phyloP scores from a whole-genome alignment of 2,797 vertebrate genomes.

The Australoheros facetus region DNA sequence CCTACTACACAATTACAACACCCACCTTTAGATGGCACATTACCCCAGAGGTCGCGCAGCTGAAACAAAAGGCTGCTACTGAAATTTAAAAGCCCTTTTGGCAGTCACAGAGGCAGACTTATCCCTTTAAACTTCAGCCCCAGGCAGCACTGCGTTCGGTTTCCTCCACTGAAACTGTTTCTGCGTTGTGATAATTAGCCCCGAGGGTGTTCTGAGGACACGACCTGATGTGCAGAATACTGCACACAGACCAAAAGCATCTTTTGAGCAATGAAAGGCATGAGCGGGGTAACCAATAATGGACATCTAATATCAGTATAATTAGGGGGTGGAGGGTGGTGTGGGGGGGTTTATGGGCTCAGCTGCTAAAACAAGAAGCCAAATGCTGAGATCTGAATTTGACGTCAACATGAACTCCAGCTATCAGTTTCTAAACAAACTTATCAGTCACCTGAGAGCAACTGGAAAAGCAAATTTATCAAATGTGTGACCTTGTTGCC shows the following conservation, averaged over 20 bases:
- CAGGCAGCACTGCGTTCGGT: not conserved
- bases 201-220: conserved; percentile 18
- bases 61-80: not conserved
- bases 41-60: not conserved
- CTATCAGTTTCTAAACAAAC: not conserved
- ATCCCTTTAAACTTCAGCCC: conserved; percentile 19
- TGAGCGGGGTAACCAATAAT: conserved; percentile 9
- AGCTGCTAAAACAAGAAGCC: not conserved
- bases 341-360: too few species aligned
- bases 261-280: conserved; percentile 9
- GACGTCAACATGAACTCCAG: not conserved
- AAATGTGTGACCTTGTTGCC: not conserved
- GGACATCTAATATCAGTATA: not conserved
- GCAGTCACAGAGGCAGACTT: not conserved
- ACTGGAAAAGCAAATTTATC: not conserved
- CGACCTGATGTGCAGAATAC: not conserved
- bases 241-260: conserved; percentile 13
- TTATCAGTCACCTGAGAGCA: not conserved
- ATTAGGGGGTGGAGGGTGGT: not conserved
- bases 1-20: conserved; percentile 30
- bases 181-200: not conserved
- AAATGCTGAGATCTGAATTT: not conserved
- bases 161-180: not conserved
- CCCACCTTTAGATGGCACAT: conserved; percentile 2
- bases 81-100: not conserved